Percentiles rank a stretch among this genome's conserved stretches.
Evolutionary conservation across 2,113 vertebrate genomes (phyloP).

Genomic region (Hyla sarda): DNA sequence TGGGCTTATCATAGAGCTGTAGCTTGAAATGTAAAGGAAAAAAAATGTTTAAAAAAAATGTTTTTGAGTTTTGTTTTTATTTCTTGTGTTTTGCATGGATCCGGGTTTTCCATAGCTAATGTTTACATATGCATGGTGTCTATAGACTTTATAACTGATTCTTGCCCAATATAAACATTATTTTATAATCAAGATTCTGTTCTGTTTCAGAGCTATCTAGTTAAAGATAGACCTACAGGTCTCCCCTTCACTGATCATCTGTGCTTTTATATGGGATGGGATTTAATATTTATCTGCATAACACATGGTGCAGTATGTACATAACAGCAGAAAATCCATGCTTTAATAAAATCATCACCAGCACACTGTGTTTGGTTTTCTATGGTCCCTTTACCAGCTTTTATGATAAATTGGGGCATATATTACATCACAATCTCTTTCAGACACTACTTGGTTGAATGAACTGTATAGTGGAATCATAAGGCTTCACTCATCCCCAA

Average conservation of each 20-base stretch:
- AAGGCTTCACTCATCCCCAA: not conserved
- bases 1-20: not conserved
- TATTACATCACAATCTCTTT: not conserved
- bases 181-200: slow-evolving; percentile 8
- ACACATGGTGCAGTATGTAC: not conserved
- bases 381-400: not conserved
- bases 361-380: slow-evolving; percentile 58
- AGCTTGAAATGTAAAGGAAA: slow-evolving; percentile 2
- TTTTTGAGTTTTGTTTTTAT: not conserved
- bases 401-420: not conserved
- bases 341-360: slow-evolving; percentile 68
- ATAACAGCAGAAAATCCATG: slow-evolving; percentile 21
- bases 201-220: not conserved
- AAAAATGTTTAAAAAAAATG: not conserved
- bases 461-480: not conserved
- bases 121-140: slow-evolving; percentile 72
- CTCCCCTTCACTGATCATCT: not conserved
- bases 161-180: slow-evolving; percentile 62
- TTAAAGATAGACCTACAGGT: not conserved
- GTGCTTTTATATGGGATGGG: slow-evolving; percentile 19
- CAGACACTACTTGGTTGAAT: not conserved
- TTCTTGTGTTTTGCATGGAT: slow-evolving; percentile 67
- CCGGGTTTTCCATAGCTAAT: slow-evolving; percentile 69
- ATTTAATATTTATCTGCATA: slow-evolving; percentile 36
- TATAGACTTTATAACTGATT: slow-evolving; percentile 57